Percentiles rank a stretch among this genome's conserved stretches.
These are phyloP conservation scores for Bradynema listronoti DNA, from an alignment of 1,140 invertebrate species.

Conservation along the genomic window DNA sequence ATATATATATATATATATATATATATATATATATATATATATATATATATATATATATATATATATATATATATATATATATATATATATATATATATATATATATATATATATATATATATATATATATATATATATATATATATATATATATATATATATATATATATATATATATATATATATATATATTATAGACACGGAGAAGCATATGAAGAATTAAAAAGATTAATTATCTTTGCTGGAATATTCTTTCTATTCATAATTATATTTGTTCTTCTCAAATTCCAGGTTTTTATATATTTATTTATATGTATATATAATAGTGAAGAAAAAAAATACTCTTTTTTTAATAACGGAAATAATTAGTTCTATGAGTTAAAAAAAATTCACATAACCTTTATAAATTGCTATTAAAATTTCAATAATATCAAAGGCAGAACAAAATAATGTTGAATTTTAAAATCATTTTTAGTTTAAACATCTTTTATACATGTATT, in stretches of 20 bases:
- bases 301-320: not conserved
- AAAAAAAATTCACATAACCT: too few species aligned
- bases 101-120: not conserved
- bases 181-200: slow-evolving; percentile 11
- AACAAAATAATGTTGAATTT: not conserved
- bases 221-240: slow-evolving; percentile 24
- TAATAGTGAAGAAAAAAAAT: not conserved
- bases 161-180: not conserved
- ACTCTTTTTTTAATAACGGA: not conserved
- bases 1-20: not conserved
- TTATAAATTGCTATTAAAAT: not conserved
- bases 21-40: not conserved
- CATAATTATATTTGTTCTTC: slow-evolving; percentile 27
- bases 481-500: slow-evolving; percentile 2
- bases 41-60: not conserved
- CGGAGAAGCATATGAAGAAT: slow-evolving; percentile 20
- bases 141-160: not conserved
- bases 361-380: not conserved
- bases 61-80: not conserved
- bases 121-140: not conserved
- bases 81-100: not conserved
- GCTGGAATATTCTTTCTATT: slow-evolving; percentile 28
- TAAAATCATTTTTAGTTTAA: not conserved
- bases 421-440: not conserved
- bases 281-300: slow-evolving; percentile 19